Conservation (phyloP, 2,888 invertebrate genomes). For the Ectemnius cavifrons region DNA sequence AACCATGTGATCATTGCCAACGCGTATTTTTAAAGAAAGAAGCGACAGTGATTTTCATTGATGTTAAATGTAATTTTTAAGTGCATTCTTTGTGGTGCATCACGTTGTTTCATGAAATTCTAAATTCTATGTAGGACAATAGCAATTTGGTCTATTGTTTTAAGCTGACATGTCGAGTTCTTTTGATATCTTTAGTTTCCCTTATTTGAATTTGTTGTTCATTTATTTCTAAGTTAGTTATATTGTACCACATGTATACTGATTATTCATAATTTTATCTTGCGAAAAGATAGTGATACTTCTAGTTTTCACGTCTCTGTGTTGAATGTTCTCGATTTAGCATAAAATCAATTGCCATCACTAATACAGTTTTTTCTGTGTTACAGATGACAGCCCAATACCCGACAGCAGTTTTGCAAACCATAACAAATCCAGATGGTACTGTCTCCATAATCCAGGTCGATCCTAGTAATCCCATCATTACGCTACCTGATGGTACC, state of each 20-base stretch:
- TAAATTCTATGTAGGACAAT: constrained; percentile 20
- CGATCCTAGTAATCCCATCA: constrained; percentile 95
- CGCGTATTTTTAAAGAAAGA: no score
- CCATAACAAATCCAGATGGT: constrained; percentile 97
- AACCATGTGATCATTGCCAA: constrained; percentile 30
- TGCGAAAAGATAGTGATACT: no score
- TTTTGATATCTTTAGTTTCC: constrained; percentile 73
- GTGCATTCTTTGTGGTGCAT: not conserved
- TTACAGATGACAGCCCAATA: constrained; percentile 83
- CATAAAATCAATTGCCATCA: no score
- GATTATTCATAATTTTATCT: no score
- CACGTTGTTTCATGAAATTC: constrained; percentile 44
- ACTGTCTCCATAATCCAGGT: constrained; percentile 97
- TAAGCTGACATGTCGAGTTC: constrained; percentile 46
- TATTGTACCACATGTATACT: no score
- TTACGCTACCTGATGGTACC: constrained; percentile 96
- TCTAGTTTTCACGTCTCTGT: no score
- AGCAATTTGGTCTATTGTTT: constrained; percentile 34
- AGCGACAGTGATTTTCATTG: no score
- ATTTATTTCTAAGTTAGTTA: constrained; percentile 58
- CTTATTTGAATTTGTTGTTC: constrained; percentile 74
- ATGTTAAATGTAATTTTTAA: not conserved
- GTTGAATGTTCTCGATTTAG: no score
- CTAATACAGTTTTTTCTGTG: not conserved
- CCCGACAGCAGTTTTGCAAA: constrained; percentile 94